Evolutionary conservation across 2,797 vertebrate genomes (phyloP).

Genomic region (Hyperoplus lanceolatus): DNA sequence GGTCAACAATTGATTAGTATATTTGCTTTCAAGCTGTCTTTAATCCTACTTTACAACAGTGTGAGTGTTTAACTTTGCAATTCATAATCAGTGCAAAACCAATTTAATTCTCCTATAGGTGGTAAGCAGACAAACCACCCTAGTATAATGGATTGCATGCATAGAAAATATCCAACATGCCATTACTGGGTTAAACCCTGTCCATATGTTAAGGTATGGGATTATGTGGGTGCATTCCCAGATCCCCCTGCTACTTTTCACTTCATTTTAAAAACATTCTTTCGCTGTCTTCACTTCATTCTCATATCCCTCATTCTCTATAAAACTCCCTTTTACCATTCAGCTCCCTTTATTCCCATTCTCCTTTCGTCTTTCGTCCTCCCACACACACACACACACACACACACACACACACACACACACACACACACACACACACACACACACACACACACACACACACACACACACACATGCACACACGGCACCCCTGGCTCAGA

Average conservation of each 20-base stretch:
- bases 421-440: conserved; percentile 29
- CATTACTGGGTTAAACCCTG: conserved; percentile 44
- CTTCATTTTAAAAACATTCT: conserved; percentile 39
- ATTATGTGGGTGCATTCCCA: conserved; percentile 50
- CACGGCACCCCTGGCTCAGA: conserved; percentile 58
- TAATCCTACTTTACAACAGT: neutral
- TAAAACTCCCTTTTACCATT: conserved; percentile 52
- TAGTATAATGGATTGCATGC: conserved; percentile 1
- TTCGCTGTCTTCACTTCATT: conserved; percentile 43
- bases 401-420: conserved; percentile 24
- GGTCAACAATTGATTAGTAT: conserved; percentile 1
- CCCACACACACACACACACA: conserved; percentile 17
- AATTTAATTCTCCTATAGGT: neutral
- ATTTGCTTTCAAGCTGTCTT: conserved; percentile 16
- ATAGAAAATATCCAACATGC: conserved; percentile 40
- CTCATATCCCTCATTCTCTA: conserved; percentile 50
- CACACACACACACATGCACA: conserved; percentile 37
- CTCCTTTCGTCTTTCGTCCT: conserved; percentile 17
- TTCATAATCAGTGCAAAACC: conserved; percentile 7
- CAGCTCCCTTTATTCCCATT: conserved; percentile 33
- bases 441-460: conserved; percentile 1
- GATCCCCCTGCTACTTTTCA: conserved; percentile 45
- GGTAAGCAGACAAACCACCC: conserved; percentile 3
- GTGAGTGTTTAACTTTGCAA: neutral
- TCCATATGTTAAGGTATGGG: conserved; percentile 46